A percentile compares a stretch with the other conserved stretches of the same genome.
phyloP scores from a whole-genome alignment of 2,888 invertebrate genomes.

The Biston stratarius region DNA sequence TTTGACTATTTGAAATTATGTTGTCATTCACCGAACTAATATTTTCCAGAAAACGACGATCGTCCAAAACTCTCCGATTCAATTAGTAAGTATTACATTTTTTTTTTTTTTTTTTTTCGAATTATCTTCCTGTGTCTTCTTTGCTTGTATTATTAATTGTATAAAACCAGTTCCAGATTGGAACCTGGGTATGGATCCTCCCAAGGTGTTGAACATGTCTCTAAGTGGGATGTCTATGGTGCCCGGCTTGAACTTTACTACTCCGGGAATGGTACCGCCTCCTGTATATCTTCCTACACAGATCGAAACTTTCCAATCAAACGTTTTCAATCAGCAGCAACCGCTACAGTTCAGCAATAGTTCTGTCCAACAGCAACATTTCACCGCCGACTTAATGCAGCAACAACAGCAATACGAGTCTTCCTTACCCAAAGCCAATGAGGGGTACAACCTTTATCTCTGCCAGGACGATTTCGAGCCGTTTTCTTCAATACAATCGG shows the following conservation, averaged over 20 bases:
- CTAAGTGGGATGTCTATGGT: constrained; percentile 24
- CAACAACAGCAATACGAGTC: constrained; percentile 4
- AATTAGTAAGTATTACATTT: constrained; percentile 50
- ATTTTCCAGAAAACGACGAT: constrained; percentile 40
- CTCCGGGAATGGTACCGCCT: constrained; percentile 36
- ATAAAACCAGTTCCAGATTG: constrained; percentile 65
- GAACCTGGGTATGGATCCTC: constrained; percentile 52
- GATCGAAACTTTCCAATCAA: constrained; percentile 15
- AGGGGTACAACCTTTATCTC: constrained; percentile 61
- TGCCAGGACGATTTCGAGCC: constrained; percentile 75
- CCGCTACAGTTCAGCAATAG: constrained; percentile 8
- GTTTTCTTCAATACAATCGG: constrained; percentile 61
- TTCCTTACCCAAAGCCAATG: background rate
- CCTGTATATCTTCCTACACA: constrained; percentile 26
- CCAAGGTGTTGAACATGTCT: constrained; percentile 49
- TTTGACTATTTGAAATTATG: background rate
- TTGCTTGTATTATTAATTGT: constrained; percentile 21
- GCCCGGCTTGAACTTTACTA: constrained; percentile 19
- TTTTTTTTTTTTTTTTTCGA: background rate
- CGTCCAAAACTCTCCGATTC: constrained; percentile 38
- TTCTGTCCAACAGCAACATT: constrained; percentile 4
- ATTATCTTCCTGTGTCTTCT: background rate
- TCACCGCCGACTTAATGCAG: background rate
- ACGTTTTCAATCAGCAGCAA: constrained; percentile 1
- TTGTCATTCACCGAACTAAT: constrained; percentile 20